phyloP scores from a whole-genome alignment of 1,140 invertebrate genomes.

The Caerostris extrusa region DNA sequence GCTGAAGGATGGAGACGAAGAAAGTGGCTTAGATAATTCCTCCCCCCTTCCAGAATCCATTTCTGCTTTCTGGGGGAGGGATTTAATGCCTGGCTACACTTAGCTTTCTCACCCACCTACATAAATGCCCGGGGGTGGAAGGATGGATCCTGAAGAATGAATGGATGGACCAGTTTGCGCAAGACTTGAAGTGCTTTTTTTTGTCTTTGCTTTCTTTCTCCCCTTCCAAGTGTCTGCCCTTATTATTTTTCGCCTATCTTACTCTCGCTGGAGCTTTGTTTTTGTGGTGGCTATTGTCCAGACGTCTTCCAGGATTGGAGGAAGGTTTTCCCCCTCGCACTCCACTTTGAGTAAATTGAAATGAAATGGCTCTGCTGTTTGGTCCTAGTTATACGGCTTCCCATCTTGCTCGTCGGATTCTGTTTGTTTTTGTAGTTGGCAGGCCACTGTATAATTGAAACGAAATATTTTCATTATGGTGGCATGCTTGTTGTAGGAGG shows the following conservation, averaged over 20 bases:
- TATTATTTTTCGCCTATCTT: constrained; percentile 22
- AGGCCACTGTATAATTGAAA: too few species aligned
- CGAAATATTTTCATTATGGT: too few species aligned
- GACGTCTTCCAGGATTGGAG: not conserved
- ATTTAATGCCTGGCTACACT: constrained; percentile 37
- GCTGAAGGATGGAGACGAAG: constrained; percentile 13
- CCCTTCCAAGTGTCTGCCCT: not conserved
- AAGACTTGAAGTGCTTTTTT: constrained; percentile 17
- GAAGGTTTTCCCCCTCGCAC: not conserved
- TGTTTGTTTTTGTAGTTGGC: too few species aligned
- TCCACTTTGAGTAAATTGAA: not conserved
- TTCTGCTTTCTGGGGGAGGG: not conserved
- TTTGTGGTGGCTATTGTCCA: constrained; percentile 8
- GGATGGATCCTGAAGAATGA: not conserved
- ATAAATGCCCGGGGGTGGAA: constrained; percentile 22
- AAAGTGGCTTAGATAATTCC: constrained; percentile 63
- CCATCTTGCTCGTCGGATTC: not conserved
- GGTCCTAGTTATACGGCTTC: not conserved
- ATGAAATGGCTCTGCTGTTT: not conserved
- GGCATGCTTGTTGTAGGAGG: too few species aligned
- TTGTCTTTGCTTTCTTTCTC: not conserved
- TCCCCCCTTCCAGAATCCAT: not conserved
- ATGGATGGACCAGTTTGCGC: not conserved
- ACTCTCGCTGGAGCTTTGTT: not conserved
- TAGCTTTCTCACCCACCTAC: constrained; percentile 27